Base-by-base conservation (phyloP, 1,140 invertebrate species). In the Orius insidiosus region DNA sequence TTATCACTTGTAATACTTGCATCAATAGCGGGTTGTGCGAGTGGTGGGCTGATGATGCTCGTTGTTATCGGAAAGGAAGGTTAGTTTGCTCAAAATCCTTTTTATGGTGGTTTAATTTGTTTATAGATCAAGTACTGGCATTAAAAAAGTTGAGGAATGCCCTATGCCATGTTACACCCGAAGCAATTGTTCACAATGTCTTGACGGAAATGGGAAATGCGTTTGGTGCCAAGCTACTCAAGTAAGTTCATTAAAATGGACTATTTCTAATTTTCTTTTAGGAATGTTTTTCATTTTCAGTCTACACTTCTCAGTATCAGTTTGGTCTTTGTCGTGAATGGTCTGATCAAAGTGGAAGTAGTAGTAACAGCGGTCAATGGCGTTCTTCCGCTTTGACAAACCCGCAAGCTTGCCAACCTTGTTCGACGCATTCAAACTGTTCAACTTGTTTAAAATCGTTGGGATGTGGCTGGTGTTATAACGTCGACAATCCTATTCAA, bases 391-490 rank as follows among this genome's bases (percentile, higher is more conserved):
- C 24, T 24, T 24, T 24, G 24, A 24, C n/a, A n/a, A 41, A n/a
- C 9, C 41, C 51, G 14, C 49, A 51, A 10, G 54, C 77, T 52
- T 95, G 89, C 60, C 80, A 82, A 56, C 78, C 83, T 13, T 94
- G 90, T 59, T 69, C 73, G 8, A 65, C 71, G 2, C 76, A 85
- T 55, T 66, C 64, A 0, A 84, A 84, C 44, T 96, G 89, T 57
- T 75, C 78, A 1, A 68, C 71, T 1, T 96, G 90, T 58, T 60
- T 94, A 24, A 69, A 75, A 8, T 77, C 79, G 1, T 68, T 90
- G 37, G 80, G 81, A 43, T 96, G 92, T 63, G 90, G 90, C 5
- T 97, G 92, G 92, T 95, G 89, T 63, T 85, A 88, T 55, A 82
- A 83, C 52, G 61, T 74, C 3, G 75, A 80, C 42, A 90, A 94